Evolutionary conservation across 1,140 invertebrate species (phyloP).

Genomic region (Calosoma granatense): DNA sequence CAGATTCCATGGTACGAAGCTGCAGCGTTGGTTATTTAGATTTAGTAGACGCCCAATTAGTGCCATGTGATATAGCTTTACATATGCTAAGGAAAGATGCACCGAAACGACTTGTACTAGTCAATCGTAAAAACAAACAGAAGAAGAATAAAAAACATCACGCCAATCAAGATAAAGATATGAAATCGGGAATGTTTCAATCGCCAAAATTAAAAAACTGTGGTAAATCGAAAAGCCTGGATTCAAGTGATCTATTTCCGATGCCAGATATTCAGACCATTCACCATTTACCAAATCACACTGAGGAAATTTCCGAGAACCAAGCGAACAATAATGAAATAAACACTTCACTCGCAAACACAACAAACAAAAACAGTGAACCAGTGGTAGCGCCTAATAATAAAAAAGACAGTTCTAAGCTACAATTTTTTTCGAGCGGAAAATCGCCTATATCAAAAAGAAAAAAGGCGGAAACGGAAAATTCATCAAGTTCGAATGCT

Average conservation of each 20-base stretch:
- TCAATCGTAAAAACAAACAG: conserved; percentile 49
- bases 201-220: conserved; percentile 57
- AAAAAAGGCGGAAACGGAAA: conserved; percentile 21
- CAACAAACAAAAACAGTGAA: conserved; percentile 12
- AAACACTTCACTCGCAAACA: conserved; percentile 23
- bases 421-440: conserved; percentile 31
- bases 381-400: conserved; percentile 10
- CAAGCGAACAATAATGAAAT: conserved; percentile 26
- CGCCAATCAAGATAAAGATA: conserved; percentile 22
- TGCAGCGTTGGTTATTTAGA: conserved; percentile 79
- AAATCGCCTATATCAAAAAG: conserved; percentile 31
- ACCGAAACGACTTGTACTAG: conserved; percentile 61
- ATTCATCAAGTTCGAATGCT: conserved; percentile 22
- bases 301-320: conserved; percentile 31
- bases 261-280: conserved; percentile 27
- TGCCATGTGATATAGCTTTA: conserved; percentile 60
- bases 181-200: conserved; percentile 23
- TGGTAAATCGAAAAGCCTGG: conserved; percentile 72
- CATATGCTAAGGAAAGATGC: conserved; percentile 58
- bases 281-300: conserved; percentile 21
- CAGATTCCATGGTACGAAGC: conserved; percentile 65
- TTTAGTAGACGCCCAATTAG: conserved; percentile 59
- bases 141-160: conserved; percentile 33
- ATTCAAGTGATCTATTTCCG: conserved; percentile 65
- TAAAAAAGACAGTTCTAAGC: conserved; percentile 27